phyloP scores from a whole-genome alignment of 1,140 invertebrate genomes.

The Triops cancriformis region DNA sequence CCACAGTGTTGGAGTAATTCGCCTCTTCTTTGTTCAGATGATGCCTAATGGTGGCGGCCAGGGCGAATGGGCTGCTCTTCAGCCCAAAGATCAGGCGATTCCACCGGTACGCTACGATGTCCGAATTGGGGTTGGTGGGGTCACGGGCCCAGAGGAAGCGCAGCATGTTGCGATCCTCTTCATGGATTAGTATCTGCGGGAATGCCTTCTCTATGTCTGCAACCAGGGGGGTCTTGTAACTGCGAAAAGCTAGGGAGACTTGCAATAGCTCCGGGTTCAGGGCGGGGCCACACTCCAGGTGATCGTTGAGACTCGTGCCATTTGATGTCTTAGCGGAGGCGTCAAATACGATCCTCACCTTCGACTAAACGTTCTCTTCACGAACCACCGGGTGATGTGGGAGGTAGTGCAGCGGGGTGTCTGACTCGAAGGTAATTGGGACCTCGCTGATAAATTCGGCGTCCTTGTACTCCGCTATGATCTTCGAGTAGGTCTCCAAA shows the following conservation, averaged over 20 bases:
- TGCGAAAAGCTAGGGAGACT: constrained; percentile 38
- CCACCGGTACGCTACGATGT: constrained; percentile 24
- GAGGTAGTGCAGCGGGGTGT: constrained; percentile 27
- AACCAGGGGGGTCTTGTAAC: constrained; percentile 35
- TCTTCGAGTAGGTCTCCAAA: not conserved
- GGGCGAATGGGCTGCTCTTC: constrained; percentile 36
- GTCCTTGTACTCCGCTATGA: not conserved
- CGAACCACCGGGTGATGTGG: constrained; percentile 34
- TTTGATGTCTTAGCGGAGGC: not conserved
- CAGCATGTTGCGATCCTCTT: constrained; percentile 32
- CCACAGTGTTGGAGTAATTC: constrained; percentile 2
- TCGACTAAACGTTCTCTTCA: constrained; percentile 22
- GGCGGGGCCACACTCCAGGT: constrained; percentile 7
- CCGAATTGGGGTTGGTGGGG: not conserved
- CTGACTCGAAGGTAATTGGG: not conserved
- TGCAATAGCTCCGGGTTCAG: constrained; percentile 38
- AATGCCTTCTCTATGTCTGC: constrained; percentile 42
- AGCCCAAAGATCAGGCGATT: constrained; percentile 35
- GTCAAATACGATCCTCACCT: constrained; percentile 5
- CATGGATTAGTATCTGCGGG: constrained; percentile 36
- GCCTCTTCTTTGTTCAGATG: constrained; percentile 17
- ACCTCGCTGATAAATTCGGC: not conserved
- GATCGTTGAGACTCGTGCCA: not conserved
- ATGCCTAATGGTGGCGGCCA: constrained; percentile 32
- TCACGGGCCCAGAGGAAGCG: constrained; percentile 30